These are phyloP conservation scores for Desmophyllum pertusum DNA, from an alignment of 92 coral and sea anemone genomes.

Conservation along the genomic window DNA sequence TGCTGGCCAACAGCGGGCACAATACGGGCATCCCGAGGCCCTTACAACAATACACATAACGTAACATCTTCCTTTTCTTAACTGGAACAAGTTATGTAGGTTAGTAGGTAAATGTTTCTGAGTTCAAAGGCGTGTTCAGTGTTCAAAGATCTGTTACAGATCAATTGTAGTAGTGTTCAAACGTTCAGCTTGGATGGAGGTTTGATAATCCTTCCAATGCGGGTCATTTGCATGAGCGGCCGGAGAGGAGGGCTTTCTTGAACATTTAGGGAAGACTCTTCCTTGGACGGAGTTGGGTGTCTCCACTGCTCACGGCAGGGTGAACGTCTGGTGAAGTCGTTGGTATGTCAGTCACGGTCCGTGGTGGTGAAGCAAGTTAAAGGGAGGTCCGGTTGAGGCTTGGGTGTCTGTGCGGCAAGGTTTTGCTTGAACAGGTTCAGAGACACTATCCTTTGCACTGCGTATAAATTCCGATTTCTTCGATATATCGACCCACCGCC, in stretches of 20 bases:
- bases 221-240: slow-evolving; percentile 45
- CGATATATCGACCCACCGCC: slow-evolving; percentile 41
- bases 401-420: slow-evolving; percentile 10
- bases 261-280: too few relatives aligned
- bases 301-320: too few relatives aligned
- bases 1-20: too few relatives aligned
- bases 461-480: slow-evolving; percentile 50
- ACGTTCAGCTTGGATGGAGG: slow-evolving; percentile 46
- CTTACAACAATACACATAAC: too few relatives aligned
- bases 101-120: neutral
- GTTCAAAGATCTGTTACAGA: too few relatives aligned
- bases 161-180: too few relatives aligned
- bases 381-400: neutral
- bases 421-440: too few relatives aligned
- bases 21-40: too few relatives aligned
- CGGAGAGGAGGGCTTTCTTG: slow-evolving; percentile 22
- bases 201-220: slow-evolving; percentile 52
- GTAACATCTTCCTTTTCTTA: too few relatives aligned
- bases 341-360: neutral
- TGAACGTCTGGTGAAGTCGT: neutral
- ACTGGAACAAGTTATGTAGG: neutral
- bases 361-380: neutral
- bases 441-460: slow-evolving; percentile 34
- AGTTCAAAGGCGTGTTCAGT: neutral
- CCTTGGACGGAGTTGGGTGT: too few relatives aligned